These are phyloP conservation scores for Paracentrotus lividus DNA, from an alignment of 53 echinoderm and acorn worm species.

Conservation along the genomic window DNA sequence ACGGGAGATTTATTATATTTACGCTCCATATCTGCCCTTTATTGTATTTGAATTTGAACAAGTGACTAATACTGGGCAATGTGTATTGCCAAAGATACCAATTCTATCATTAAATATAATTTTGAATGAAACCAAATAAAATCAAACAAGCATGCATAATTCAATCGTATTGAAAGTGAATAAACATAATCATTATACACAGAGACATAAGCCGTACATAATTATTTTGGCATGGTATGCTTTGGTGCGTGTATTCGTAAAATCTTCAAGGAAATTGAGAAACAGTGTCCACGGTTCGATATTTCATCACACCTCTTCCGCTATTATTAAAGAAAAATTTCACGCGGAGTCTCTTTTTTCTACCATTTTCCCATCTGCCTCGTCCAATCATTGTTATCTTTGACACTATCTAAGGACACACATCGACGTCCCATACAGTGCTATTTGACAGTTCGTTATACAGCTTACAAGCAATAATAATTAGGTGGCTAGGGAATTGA, in stretches of 20 bases:
- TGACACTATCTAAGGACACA: conserved; percentile 55
- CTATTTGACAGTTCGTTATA: conserved; percentile 30
- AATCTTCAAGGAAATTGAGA: not conserved
- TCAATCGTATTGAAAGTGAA: too few species aligned
- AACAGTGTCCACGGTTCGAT: conserved; percentile 7
- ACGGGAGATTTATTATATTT: too few species aligned
- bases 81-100: too few species aligned
- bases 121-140: too few species aligned
- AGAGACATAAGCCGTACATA: not conserved
- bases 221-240: not conserved
- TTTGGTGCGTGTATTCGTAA: not conserved
- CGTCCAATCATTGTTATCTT: conserved; percentile 25
- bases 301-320: conserved; percentile 32
- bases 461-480: conserved; percentile 16
- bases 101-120: too few species aligned
- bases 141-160: too few species aligned
- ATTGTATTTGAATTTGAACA: too few species aligned
- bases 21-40: too few species aligned
- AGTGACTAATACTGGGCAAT: too few species aligned
- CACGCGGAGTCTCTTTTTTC: conserved; percentile 22
- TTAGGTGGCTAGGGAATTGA: conserved; percentile 16
- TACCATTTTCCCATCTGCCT: conserved; percentile 40
- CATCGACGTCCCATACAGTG: not conserved
- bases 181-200: too few species aligned
- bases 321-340: conserved; percentile 16